These are phyloP conservation scores for Platygyra sinensis DNA, from an alignment of 64 coral and sea anemone species.

Conservation along the genomic window DNA sequence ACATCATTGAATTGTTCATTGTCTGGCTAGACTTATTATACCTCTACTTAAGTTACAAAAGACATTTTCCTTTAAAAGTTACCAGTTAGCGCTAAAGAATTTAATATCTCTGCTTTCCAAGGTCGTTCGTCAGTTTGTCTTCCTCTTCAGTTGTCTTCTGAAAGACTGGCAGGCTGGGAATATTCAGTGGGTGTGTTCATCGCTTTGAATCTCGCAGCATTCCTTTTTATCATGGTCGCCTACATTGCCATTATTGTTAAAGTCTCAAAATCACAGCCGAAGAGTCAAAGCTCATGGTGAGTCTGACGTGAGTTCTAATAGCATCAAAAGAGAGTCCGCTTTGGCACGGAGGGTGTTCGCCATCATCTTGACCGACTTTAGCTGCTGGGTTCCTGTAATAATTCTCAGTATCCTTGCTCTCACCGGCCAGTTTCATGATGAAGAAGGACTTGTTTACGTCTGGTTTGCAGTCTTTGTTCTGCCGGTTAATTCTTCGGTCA, in stretches of 20 bases:
- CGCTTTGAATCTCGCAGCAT: constrained; percentile 42
- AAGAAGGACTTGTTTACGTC: not conserved
- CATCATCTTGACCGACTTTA: constrained; percentile 32
- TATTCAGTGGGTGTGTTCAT: constrained; percentile 58
- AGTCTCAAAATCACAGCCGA: constrained; percentile 13
- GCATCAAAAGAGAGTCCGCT: constrained; percentile 18
- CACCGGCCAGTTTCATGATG: not conserved
- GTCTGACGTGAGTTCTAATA: not conserved
- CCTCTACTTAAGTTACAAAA: not conserved
- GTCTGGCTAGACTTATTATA: too few species aligned
- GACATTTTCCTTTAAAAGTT: too few species aligned
- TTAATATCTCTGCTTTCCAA: not conserved
- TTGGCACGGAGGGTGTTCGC: constrained; percentile 27
- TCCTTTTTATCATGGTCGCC: constrained; percentile 37
- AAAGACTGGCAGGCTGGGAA: constrained; percentile 56
- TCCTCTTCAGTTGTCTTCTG: constrained; percentile 36
- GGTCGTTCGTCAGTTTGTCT: constrained; percentile 57
- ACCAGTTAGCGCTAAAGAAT: not conserved
- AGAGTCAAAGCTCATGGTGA: constrained; percentile 5
- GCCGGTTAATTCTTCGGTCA: constrained; percentile 35
- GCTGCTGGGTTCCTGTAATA: constrained; percentile 33
- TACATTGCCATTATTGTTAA: constrained; percentile 41
- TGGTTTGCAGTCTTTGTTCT: constrained; percentile 38
- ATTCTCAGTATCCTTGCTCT: constrained; percentile 22
- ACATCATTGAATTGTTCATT: too few species aligned